Conservation (phyloP, 2,113 vertebrate genomes). For the Oreamnos americanus region DNA sequence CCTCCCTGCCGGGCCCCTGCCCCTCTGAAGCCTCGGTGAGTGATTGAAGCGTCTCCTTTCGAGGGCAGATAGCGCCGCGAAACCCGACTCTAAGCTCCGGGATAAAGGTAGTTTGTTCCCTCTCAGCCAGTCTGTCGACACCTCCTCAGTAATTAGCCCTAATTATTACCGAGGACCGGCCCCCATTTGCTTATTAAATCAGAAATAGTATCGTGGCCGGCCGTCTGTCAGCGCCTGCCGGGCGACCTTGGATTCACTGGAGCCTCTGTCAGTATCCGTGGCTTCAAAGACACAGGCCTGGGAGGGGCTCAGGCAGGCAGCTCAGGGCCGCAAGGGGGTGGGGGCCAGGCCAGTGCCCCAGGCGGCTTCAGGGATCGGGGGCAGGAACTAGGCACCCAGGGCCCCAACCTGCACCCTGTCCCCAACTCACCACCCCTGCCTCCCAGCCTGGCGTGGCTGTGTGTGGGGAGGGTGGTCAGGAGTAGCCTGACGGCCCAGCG, state of each 20-base stretch:
- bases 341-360: background rate
- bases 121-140: slow-evolving; percentile 98
- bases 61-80: slow-evolving; percentile 98
- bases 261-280: slow-evolving; percentile 91
- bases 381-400: background rate
- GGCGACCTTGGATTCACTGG: slow-evolving; percentile 99
- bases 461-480: background rate
- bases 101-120: slow-evolving; percentile 99
- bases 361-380: background rate
- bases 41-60: slow-evolving; percentile 92
- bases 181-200: slow-evolving; percentile 99
- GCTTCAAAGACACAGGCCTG: slow-evolving; percentile 91
- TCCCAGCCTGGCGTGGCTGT: background rate
- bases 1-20: slow-evolving; percentile 83
- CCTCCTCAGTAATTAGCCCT: slow-evolving; percentile 99
- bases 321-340: background rate
- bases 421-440: background rate
- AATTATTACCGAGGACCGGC: slow-evolving; percentile 99
- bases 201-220: slow-evolving; percentile 94
- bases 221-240: slow-evolving; percentile 94
- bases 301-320: slow-evolving; percentile 86
- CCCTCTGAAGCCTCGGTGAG: slow-evolving; percentile 89
- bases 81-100: slow-evolving; percentile 99
- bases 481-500: background rate
- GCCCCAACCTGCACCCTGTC: background rate